Evolutionary conservation across 1,140 invertebrate genomes (phyloP), one percentile per base, ranked within the genome.

Genomic region (Oryzaephilus surinamensis): DNA sequence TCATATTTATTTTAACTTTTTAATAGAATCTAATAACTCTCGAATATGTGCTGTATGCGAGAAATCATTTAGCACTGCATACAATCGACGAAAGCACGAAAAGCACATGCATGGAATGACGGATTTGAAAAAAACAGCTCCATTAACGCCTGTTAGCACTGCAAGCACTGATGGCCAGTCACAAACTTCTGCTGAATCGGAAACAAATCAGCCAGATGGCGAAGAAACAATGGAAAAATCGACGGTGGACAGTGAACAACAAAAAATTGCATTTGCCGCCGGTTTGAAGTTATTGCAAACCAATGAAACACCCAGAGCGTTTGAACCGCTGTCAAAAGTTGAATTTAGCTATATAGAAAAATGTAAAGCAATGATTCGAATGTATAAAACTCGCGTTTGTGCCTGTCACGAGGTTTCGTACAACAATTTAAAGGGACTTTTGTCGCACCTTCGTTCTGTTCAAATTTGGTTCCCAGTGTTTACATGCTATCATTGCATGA

Each of bases 401-500:
- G 55, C 52, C 1, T 60, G 57, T 34, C 57, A 60, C 35, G 50
- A 54, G 23, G 51, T 52, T 6, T 19, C 38, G 1, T 52, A 53
- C 35, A 44, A 43, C 2, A 50, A 47, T 12, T 13, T 52, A 15
- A 52, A 52, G 20, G 36, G 53, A 6, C 21, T 60, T 4, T 40
- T 54, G n/a, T 51, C 46, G 7, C 57, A 60, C 45, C 30, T 60
- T 8, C 29, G 55, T 14, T 47, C 50, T 12, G 31, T 45, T 6
- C 29, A 46, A 6, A 51, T 49, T 17, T 60, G 57, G 57, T 57
- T 60, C 38, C 55, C 57, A 2, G 41, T 56, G 38, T 71, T 71
- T 44, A 73, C 71, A 1, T 73, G 71, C 40, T 72, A 72, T 38
- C 70, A 71, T 53, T 73, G 71, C 47, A 66, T 73, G 18, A 60